phyloP scores from a whole-genome alignment of 2,888 invertebrate genomes.

The Fragum whitleyi region DNA sequence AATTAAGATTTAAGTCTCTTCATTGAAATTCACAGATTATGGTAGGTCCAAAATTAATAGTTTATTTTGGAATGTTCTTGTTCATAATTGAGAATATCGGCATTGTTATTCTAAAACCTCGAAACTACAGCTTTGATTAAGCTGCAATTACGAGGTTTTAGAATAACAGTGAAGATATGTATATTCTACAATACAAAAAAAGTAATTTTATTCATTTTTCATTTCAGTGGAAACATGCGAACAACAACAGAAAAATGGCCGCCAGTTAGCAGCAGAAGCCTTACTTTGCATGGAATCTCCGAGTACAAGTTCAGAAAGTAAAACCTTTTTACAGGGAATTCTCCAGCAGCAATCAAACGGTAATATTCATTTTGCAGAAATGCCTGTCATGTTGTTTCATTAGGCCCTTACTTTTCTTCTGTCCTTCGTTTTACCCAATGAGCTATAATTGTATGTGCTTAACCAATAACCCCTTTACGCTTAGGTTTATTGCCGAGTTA shows the following conservation, averaged over 20 bases:
- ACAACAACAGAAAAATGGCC: conserved; percentile 78
- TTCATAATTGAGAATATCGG: too few relatives aligned
- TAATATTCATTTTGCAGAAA: conserved; percentile 9
- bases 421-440: background rate
- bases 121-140: too few relatives aligned
- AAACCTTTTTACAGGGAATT: conserved; percentile 80
- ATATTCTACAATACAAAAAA: too few relatives aligned
- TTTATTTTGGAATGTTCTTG: too few relatives aligned
- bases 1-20: too few relatives aligned
- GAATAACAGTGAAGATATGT: too few relatives aligned
- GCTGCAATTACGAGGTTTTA: too few relatives aligned
- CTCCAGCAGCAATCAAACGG: conserved; percentile 65
- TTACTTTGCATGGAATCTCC: conserved; percentile 81
- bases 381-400: conserved; percentile 11
- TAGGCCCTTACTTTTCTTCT: background rate
- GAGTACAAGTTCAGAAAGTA: conserved; percentile 75
- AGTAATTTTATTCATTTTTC: conserved; percentile 25
- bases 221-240: conserved; percentile 83
- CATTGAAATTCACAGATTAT: too few relatives aligned
- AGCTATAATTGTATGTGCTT: conserved; percentile 6
- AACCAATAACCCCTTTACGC: background rate
- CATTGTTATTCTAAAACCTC: too few relatives aligned
- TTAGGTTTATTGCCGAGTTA: too few relatives aligned
- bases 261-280: conserved; percentile 80
- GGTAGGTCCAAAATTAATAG: too few relatives aligned